Conservation (phyloP, 2,113 vertebrate genomes). For the Ictalurus furcatus region DNA sequence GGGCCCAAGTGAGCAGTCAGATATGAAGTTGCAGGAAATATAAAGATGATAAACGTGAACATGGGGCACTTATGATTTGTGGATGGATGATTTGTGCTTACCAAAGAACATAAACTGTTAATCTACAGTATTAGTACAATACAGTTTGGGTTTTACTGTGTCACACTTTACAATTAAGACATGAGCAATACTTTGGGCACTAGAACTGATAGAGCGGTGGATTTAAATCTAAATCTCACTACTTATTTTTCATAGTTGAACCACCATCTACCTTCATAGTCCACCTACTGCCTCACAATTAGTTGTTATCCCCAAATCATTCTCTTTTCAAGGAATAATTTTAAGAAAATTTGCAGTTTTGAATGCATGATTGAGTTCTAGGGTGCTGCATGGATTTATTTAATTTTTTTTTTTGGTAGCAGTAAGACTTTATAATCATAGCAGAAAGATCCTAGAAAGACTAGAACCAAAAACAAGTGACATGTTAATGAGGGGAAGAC, state of each 20-base stretch:
- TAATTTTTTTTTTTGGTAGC: neutral
- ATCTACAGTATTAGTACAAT: neutral
- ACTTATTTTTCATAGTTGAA: neutral
- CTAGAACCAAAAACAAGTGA: neutral
- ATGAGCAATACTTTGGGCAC: neutral
- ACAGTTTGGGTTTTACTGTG: neutral
- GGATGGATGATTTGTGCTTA: neutral
- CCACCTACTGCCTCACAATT: neutral
- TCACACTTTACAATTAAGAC: neutral
- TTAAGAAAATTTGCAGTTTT: neutral
- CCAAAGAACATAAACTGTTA: neutral
- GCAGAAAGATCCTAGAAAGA: neutral
- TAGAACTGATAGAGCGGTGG: neutral
- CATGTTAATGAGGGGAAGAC: neutral
- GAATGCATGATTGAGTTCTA: neutral
- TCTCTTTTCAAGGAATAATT: neutral
- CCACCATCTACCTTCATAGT: neutral
- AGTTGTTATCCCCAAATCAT: neutral
- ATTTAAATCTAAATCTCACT: neutral
- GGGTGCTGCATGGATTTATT: neutral
- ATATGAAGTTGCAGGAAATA: too few species aligned
- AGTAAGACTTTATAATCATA: neutral
- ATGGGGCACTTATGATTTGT: neutral
- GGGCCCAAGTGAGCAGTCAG: too few species aligned
- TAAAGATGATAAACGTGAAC: too few species aligned